phyloP scores from a whole-genome alignment of 2,888 invertebrate genomes.

The Serrognathus titanus region DNA sequence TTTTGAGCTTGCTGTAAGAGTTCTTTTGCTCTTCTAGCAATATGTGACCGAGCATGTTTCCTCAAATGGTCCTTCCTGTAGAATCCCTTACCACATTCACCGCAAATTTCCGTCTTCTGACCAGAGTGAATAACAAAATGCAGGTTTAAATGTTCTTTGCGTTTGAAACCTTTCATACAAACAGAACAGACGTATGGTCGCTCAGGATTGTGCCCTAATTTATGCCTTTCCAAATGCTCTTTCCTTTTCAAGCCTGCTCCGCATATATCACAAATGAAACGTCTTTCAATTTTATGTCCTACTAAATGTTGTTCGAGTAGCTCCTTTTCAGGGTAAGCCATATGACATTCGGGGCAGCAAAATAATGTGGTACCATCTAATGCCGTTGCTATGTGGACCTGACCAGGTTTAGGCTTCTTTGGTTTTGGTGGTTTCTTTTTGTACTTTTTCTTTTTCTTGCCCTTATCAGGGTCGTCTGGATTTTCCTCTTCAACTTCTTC shows the following conservation, averaged over 20 bases:
- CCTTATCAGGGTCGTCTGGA: constrained; percentile 40
- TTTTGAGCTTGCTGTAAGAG: constrained; percentile 48
- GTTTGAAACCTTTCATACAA: constrained; percentile 71
- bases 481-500: constrained; percentile 44
- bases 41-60: constrained; percentile 76
- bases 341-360: constrained; percentile 78
- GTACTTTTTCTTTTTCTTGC: constrained; percentile 69
- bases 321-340: constrained; percentile 78
- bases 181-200: constrained; percentile 75
- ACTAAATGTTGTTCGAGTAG: constrained; percentile 73
- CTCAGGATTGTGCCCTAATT: constrained; percentile 77
- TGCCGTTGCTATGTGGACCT: constrained; percentile 72
- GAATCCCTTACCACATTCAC: constrained; percentile 74
- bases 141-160: constrained; percentile 77
- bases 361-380: constrained; percentile 71
- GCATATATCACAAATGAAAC: constrained; percentile 75
- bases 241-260: constrained; percentile 75
- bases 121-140: constrained; percentile 84
- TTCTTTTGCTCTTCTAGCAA: constrained; percentile 71
- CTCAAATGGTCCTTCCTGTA: constrained; percentile 77
- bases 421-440: constrained; percentile 78
- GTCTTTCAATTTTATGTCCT: constrained; percentile 75
- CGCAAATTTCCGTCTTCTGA: constrained; percentile 76
- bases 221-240: constrained; percentile 76
- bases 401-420: constrained; percentile 74